Base-by-base conservation (phyloP, 2,113 vertebrate genomes). In the Ia io region DNA sequence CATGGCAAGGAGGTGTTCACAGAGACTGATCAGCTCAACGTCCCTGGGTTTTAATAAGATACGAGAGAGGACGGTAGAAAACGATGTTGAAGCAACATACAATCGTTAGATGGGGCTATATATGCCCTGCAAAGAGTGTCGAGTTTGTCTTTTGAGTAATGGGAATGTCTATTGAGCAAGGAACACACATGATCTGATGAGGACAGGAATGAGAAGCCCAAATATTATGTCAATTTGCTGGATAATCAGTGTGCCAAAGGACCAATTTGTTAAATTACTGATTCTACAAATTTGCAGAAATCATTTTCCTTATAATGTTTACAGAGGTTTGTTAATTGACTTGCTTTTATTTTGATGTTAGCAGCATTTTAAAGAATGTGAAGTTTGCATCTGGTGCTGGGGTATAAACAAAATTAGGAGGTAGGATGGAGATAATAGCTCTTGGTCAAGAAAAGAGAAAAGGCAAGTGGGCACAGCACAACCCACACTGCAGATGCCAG, bases 281-380 rank as follows among this genome's bases (percentile, higher is more conserved):
- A 47, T 88, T 74, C 40, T 59, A 47, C 7, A 22, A 16, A 44
- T 76, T 94, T 82, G 5, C 56, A 65, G 67, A 88, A 73, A 74
- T 91, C 1, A 3, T 47, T 47, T 93, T 80, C n/a, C 35, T 85
- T 71, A 67, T n/a, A 63, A 96, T 79, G 17, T 63, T 56, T 56
- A 74, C 22, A 65, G 23, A 69, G 11, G 3, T 74, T 65, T 89
- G 8, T 20, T 91, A 78, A 63, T 73, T 86, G 74, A n/a, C 25
- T 87, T 87, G 22, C 59, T 91, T 97, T 80, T 73, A 76, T 84
- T 94, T 87, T 90, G 25, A 89, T 40, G 63, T 95, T 42, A 25
- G n/a, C 14, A 90, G 47, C 23, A 49, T 90, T 82, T 53, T 56
- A 49, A 32, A 80, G 30, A 87, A 70, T 32, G 25, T 17, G 25